Base-by-base conservation (phyloP, 2,797 vertebrate species). In the Sebastes jordani region DNA sequence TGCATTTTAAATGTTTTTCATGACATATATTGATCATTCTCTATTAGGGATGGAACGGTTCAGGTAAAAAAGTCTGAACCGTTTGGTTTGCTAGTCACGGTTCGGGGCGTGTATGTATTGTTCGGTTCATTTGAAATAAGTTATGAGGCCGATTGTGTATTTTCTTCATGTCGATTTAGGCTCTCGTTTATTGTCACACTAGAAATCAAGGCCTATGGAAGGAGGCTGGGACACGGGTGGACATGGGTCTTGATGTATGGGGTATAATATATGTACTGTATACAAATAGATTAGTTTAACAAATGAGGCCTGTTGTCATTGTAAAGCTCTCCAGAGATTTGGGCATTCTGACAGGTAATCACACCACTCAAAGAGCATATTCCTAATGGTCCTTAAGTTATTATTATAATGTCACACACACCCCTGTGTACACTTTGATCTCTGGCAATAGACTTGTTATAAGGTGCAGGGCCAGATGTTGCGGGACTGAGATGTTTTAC, bases 381-480 rank as follows among this genome's bases (percentile, higher is more conserved):
- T 87, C 69, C 71, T 77, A 22, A 58, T 68, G 34, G 71, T 80
- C 38, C 8, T 61, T n/a, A 61, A 81, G 30, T 66, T 66, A 61
- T 85, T 59, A 68, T 77, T 76, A 67, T 61, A 81, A 61, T 71
- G 49, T 66, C 10, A 38, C 18, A 63, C 7, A 58, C 25, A 42
- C 27, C 63, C 56, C 58, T 55, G 32, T 81, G 52, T 73, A 77
- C 64, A 75, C 66, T 88, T 89, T 84, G 64, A 87, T 89, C 59
- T 54, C 25, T 71, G 42, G 14, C 36, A 71, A 64, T 32, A 67
- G 69, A 83, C 61, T 36, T 67, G 38, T 72, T 73, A 76, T 66
- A 75, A 81, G 27, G 29, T 84, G 52, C 63, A 67, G 49, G 65
- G 11, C 42, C 84, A 89, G 78, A 80, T 88, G 84, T 76, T 81